phyloP scores from a whole-genome alignment of 2,888 invertebrate genomes.

The Geophilus truncorum region DNA sequence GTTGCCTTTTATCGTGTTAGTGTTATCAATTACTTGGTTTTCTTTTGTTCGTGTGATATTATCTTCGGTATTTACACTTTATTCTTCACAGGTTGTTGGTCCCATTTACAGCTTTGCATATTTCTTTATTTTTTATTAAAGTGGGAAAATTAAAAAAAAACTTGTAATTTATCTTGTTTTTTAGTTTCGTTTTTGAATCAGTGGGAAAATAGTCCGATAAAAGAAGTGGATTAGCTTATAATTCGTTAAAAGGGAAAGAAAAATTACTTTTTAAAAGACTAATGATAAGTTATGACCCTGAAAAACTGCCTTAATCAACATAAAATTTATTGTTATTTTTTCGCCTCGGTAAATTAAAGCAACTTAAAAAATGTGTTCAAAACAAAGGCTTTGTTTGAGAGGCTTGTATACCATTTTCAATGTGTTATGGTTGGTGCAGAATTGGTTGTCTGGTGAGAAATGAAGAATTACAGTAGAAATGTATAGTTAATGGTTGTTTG shows the following conservation, averaged over 20 bases:
- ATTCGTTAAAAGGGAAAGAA: not conserved
- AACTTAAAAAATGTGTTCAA: not conserved
- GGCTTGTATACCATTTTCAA: not conserved
- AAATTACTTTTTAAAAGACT: not conserved
- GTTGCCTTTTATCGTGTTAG: not conserved
- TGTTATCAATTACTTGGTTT: not conserved
- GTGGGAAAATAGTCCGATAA: not conserved
- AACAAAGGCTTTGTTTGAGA: not conserved
- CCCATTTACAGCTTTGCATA: too few relatives aligned
- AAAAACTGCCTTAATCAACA: not conserved
- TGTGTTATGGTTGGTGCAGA: not conserved
- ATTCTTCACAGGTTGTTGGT: slow-evolving; percentile 12
- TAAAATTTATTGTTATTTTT: not conserved
- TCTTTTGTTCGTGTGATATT: not conserved
- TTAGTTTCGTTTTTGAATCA: not conserved
- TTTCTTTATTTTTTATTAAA: not conserved
- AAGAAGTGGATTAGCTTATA: not conserved
- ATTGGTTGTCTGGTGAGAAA: not conserved
- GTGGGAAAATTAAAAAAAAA: not conserved
- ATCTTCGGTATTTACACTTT: not conserved
- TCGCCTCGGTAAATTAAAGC: not conserved
- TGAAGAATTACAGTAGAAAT: not conserved
- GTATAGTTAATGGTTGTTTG: not conserved
- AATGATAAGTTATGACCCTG: not conserved
- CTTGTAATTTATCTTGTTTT: not conserved